These are phyloP conservation scores for Heliconius eleuchia DNA, from an alignment of 1,140 invertebrate species.

Conservation along the genomic window DNA sequence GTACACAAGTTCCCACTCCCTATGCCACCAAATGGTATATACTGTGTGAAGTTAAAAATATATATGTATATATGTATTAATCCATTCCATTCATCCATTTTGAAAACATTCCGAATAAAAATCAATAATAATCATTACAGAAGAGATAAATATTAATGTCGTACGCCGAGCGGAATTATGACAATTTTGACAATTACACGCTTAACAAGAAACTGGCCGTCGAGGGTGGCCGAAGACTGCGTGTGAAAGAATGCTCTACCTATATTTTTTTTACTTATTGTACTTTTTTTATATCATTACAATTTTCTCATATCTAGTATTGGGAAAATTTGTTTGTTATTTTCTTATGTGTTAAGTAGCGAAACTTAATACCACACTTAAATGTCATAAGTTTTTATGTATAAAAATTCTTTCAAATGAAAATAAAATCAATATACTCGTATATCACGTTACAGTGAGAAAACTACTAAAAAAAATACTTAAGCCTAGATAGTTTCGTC, in stretches of 20 bases:
- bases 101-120: background rate
- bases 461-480: too few species aligned
- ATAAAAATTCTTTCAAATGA: too few species aligned
- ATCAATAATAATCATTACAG: conserved; percentile 38
- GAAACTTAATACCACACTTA: too few species aligned
- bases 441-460: too few species aligned
- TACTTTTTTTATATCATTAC: background rate
- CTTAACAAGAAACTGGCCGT: conserved; percentile 57
- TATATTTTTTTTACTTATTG: conserved; percentile 1
- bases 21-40: too few species aligned
- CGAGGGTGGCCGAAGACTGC: conserved; percentile 48
- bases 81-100: background rate
- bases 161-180: conserved; percentile 57
- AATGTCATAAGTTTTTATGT: too few species aligned
- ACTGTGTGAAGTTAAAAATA: too few species aligned
- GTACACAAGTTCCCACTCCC: too few species aligned
- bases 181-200: conserved; percentile 69
- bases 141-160: conserved; percentile 62
- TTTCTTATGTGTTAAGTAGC: too few species aligned
- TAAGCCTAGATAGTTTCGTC: too few species aligned
- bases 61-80: background rate
- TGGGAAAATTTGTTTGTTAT: background rate
- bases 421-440: too few species aligned
- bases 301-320: background rate
- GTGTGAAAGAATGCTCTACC: conserved; percentile 41